Evolutionary conservation across 2,113 vertebrate genomes (phyloP).

Genomic region (Herpetotheres cachinnans): DNA sequence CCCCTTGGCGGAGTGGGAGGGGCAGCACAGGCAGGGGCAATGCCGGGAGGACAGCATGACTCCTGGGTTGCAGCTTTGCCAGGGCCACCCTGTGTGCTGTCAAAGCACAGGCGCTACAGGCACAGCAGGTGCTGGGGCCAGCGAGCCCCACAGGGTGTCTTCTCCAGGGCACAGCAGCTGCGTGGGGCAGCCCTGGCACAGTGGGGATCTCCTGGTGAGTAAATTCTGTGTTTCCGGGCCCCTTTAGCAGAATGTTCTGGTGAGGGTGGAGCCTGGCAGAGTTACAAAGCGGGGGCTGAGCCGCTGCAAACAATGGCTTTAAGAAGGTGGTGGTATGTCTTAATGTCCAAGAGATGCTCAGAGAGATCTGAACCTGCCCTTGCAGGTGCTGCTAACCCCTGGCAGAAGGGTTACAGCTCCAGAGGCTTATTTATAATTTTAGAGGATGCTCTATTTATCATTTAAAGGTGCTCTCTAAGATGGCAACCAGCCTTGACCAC

Average conservation of each 20-base stretch:
- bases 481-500: slow-evolving; percentile 24
- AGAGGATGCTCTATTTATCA: background rate
- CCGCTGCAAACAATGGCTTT: background rate
- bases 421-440: background rate
- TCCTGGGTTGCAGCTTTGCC: background rate
- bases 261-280: background rate
- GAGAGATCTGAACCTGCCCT: background rate
- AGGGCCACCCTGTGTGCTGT: background rate
- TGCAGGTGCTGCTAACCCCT: background rate
- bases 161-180: background rate
- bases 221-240: background rate
- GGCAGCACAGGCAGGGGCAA: background rate
- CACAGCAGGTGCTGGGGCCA: background rate
- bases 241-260: background rate
- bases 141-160: background rate
- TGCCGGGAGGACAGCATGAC: background rate
- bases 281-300: background rate
- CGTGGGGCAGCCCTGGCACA: background rate
- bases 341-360: background rate
- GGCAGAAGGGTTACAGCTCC: background rate
- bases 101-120: accelerated
- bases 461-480: slow-evolving; percentile 10
- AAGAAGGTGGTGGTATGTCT: background rate
- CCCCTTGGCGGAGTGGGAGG: background rate
- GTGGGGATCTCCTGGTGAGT: background rate